Conservation (phyloP, 2,797 vertebrate species). For the Hippoglossus hippoglossus region DNA sequence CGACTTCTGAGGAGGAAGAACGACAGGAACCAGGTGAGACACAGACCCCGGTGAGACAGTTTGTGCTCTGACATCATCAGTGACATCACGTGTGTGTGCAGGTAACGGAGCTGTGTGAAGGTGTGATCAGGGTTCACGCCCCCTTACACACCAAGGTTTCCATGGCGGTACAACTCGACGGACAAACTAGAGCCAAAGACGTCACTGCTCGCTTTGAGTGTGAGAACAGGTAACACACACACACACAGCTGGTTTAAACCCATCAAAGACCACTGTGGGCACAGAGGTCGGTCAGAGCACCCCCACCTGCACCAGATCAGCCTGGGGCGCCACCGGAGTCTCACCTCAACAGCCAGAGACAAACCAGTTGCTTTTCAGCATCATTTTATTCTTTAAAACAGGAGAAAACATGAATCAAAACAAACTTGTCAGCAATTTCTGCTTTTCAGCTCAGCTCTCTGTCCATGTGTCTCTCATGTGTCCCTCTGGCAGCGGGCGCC, state of each 20-base stretch:
- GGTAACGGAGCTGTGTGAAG: conserved; percentile 90
- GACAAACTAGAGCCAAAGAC: conserved; percentile 90
- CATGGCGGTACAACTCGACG: conserved; percentile 93
- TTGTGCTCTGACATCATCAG: background rate
- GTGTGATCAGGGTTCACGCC: conserved; percentile 93
- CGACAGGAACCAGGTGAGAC: conserved; percentile 5
- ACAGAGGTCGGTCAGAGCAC: too few species aligned
- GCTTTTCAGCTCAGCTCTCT: too few species aligned
- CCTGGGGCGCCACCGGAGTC: too few species aligned
- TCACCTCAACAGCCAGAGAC: too few species aligned
- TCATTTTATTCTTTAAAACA: too few species aligned
- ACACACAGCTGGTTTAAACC: background rate
- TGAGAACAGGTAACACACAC: conserved; percentile 85
- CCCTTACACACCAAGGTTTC: conserved; percentile 93
- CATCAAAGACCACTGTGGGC: too few species aligned
- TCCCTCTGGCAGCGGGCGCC: background rate
- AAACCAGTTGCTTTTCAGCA: too few species aligned
- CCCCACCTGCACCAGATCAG: background rate
- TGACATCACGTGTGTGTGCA: conserved; percentile 62
- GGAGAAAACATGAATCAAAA: too few species aligned
- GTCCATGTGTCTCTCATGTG: too few species aligned
- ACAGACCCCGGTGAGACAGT: background rate
- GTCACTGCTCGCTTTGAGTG: conserved; percentile 91
- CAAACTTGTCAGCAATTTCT: too few species aligned
- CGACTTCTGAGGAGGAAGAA: conserved; percentile 86